Base-by-base conservation (phyloP, 2,113 vertebrate genomes). In the Plotosus lineatus region DNA sequence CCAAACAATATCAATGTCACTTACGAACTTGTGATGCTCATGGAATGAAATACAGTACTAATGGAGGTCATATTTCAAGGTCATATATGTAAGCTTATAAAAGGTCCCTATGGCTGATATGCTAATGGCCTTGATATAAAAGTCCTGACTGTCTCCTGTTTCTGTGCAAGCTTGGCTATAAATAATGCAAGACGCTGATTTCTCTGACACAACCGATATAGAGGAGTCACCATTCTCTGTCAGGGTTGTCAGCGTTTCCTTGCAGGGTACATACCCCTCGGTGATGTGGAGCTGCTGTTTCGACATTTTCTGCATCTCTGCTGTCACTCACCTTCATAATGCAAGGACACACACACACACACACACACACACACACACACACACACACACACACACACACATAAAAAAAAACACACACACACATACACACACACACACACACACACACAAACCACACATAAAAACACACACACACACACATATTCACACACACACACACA, bases 281-380 rank as follows among this genome's bases (percentile, higher is more conserved):
- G 33, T 53, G 55, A 58, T 23, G 69, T 17, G 11, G 21, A 21
- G 28, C 33, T 42, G 75, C 19, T 65, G 55, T 72, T 51, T 14
- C 69, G 58, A 51, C 77, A 82, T 81, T 79, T 80, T 69, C 63
- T 14, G 21, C 80, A 73, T 79, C 83, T 50, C 23, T 77, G 58
- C 56, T 56, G 58, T 78, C 74, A 68, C 38, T 46, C 31, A 56
- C 38, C 36, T 63, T 80, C 69, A 68, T 81, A 46, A 50, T 26
- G 15, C 38, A 48, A 46, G 69, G 58, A 66, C 50, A 82, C 17
- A 12, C 36, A 23, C 36, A 44, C 40, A 66, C 36, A 23, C 36
- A 44, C 40, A 66, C 36, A 66, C 50, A 82, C 17, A 12, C 36
- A 23, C 36, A 44, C 40, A 66, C 36, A 66, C 50, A 82, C 17